phyloP scores from a whole-genome alignment of 2,113 vertebrate genomes.

The Podocnemis expansa region DNA sequence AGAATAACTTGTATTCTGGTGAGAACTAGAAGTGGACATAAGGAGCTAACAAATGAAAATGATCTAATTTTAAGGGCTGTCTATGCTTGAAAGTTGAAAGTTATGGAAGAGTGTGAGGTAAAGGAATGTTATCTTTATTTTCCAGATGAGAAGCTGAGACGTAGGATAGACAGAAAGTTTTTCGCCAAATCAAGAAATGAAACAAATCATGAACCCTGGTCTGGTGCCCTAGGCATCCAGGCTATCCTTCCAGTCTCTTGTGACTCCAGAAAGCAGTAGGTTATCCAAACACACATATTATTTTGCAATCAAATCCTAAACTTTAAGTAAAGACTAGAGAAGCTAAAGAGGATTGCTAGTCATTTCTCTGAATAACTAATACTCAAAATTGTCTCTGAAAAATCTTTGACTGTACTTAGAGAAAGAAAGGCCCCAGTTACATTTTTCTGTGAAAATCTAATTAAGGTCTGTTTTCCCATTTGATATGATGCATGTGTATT shows the following conservation, averaged over 20 bases:
- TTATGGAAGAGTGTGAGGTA: neutral
- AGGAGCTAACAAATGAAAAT: too few species aligned
- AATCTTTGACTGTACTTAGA: neutral
- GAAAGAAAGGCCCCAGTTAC: neutral
- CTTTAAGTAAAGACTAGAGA: neutral
- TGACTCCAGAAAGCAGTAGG: neutral
- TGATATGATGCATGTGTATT: fast-evolving
- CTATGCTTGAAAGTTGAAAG: neutral
- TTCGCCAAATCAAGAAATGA: neutral
- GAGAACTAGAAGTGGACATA: too few species aligned
- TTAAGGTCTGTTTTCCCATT: neutral
- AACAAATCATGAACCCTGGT: neutral
- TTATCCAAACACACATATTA: neutral
- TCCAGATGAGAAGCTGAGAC: neutral
- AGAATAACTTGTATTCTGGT: too few species aligned
- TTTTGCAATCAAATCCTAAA: neutral
- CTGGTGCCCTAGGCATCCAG: neutral
- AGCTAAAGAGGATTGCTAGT: neutral
- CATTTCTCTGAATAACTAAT: neutral
- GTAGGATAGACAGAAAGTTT: neutral
- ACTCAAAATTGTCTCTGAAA: neutral
- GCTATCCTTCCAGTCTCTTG: neutral
- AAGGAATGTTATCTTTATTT: neutral
- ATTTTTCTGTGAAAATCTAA: neutral
- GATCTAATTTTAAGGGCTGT: too few species aligned